phyloP scores from a whole-genome alignment of 2,888 invertebrate genomes.

The Tupiocoris notatus region DNA sequence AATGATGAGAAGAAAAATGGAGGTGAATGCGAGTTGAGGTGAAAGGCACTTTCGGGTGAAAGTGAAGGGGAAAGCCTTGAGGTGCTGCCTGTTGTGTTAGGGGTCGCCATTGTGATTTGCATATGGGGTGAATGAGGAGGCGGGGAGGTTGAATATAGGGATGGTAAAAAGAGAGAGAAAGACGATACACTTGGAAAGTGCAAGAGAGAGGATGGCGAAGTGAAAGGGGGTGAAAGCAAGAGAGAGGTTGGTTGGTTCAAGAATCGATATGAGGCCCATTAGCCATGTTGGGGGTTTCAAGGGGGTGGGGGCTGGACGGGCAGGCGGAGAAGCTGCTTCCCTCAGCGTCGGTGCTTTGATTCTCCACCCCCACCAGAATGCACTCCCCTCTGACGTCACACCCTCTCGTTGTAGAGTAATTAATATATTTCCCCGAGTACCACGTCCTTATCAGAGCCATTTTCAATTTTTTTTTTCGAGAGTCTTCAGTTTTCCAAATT shows the following conservation, averaged over 20 bases:
- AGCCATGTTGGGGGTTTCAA: slow-evolving; percentile 38
- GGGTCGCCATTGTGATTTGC: slow-evolving; percentile 43
- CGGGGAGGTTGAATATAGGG: slow-evolving; percentile 7
- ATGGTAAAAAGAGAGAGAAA: background rate
- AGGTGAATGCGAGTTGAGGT: slow-evolving; percentile 13
- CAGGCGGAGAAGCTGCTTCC: background rate
- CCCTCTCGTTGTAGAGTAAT: slow-evolving; percentile 23
- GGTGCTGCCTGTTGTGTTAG: slow-evolving; percentile 44
- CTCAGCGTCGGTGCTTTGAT: slow-evolving; percentile 44
- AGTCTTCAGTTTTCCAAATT: slow-evolving; percentile 7
- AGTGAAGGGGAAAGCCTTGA: slow-evolving; percentile 43
- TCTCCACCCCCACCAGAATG: slow-evolving; percentile 18
- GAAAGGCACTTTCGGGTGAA: slow-evolving; percentile 28
- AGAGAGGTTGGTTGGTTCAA: slow-evolving; percentile 36
- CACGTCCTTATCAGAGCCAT: no score
- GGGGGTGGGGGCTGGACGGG: background rate
- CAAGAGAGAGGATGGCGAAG: slow-evolving; percentile 18
- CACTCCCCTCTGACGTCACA: slow-evolving; percentile 27
- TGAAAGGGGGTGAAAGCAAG: slow-evolving; percentile 11
- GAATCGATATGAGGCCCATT: slow-evolving; percentile 44
- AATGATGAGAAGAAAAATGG: slow-evolving; percentile 4
- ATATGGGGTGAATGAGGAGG: slow-evolving; percentile 35
- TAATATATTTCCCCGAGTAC: slow-evolving; percentile 43
- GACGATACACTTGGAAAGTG: slow-evolving; percentile 13
- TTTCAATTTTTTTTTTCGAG: background rate